Evolutionary conservation across 2,888 invertebrate species (phyloP).

Genomic region (Ectobius pallidus): DNA sequence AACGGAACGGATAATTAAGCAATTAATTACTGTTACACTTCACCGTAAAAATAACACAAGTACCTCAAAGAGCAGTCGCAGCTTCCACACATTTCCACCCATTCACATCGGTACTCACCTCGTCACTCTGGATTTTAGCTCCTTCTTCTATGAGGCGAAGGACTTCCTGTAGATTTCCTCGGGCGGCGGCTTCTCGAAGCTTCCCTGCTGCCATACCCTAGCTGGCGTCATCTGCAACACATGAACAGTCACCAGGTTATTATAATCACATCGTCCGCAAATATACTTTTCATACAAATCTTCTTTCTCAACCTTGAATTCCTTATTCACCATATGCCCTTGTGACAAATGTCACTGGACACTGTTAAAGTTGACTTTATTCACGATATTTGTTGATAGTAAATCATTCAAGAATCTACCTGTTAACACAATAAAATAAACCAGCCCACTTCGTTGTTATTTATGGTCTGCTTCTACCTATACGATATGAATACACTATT

Average conservation of each 20-base stretch:
- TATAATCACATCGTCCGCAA: no score
- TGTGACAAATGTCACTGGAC: background rate
- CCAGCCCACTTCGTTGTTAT: background rate
- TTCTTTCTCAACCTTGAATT: no score
- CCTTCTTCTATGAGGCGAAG: constrained; percentile 54
- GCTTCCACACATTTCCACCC: no score
- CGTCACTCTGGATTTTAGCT: constrained; percentile 53
- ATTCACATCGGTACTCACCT: no score
- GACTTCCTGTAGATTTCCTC: constrained; percentile 55
- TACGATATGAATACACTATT: background rate
- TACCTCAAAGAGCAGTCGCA: no score
- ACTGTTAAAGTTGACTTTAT: background rate
- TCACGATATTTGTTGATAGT: background rate
- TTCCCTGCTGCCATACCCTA: constrained; percentile 51
- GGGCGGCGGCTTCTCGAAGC: constrained; percentile 57
- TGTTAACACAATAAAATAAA: no score
- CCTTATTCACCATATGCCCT: no score
- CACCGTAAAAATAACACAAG: no score
- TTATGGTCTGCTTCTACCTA: background rate
- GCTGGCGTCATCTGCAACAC: constrained; percentile 34
- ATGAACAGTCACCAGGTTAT: no score
- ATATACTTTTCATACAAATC: no score
- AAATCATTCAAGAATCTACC: background rate
- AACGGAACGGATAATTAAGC: no score
- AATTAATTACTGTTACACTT: no score